Percentiles rank a stretch among this genome's conserved stretches.
Evolutionary conservation across 2,797 vertebrate genomes (phyloP).

Genomic region (Falco concolor): DNA sequence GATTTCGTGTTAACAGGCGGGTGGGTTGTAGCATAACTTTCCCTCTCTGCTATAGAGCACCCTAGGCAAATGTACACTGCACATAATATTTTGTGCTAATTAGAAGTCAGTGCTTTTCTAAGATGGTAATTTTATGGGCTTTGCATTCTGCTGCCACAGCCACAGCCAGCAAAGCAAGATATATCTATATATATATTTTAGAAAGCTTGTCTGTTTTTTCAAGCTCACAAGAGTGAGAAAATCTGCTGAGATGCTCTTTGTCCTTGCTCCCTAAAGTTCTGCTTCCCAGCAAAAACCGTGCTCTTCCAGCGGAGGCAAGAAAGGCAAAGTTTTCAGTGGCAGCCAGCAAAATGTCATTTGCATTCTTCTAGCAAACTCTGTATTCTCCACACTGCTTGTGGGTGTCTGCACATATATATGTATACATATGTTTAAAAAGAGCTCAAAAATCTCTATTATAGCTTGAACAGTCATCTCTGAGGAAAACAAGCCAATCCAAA

Average conservation of each 20-base stretch:
- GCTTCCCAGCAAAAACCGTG: background rate
- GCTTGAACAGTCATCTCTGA: background rate
- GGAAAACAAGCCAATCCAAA: background rate
- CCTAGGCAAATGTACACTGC: background rate
- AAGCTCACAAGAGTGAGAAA: background rate
- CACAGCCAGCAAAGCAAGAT: background rate
- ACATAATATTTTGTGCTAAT: conserved; percentile 18
- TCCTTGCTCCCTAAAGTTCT: background rate
- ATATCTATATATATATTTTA: background rate
- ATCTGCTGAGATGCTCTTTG: conserved; percentile 1
- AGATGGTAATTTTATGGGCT: conserved; percentile 28
- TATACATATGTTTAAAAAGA: background rate
- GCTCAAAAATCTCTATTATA: background rate
- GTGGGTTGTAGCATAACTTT: background rate
- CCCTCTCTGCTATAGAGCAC: background rate
- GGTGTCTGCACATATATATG: background rate
- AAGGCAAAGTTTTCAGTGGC: background rate
- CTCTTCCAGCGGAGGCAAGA: background rate
- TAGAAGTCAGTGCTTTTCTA: background rate
- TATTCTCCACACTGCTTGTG: background rate
- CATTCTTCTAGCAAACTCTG: background rate
- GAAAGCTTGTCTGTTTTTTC: background rate
- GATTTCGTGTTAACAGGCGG: background rate
- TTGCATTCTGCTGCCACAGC: background rate
- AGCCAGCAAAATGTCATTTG: background rate